Conservation (phyloP, 2,113 vertebrate genomes). For the Sapajus apella region DNA sequence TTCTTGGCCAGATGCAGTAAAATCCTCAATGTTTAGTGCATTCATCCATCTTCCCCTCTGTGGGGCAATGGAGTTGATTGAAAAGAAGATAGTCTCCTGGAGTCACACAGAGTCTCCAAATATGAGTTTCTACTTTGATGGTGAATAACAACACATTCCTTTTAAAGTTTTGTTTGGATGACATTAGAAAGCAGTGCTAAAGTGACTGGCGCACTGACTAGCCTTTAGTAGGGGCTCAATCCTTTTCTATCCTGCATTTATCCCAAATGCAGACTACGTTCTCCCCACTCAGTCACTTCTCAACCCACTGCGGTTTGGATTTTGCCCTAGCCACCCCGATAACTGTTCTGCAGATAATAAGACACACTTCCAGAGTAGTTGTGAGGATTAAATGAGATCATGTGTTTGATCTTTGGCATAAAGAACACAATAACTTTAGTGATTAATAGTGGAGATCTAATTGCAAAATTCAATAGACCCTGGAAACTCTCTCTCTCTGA, state of each 20-base stretch:
- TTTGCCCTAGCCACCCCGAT: not conserved
- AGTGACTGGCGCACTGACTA: not conserved
- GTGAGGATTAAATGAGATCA: not conserved
- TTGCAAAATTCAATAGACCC: constrained; percentile 55
- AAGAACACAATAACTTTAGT: constrained; percentile 63
- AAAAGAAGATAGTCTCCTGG: not conserved
- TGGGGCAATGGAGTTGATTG: not conserved
- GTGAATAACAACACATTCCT: not conserved
- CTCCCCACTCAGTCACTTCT: not conserved
- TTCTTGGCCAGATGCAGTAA: not conserved
- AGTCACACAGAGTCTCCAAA: not conserved
- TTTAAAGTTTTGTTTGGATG: constrained; percentile 33
- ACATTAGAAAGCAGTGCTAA: constrained; percentile 15
- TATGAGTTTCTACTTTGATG: not conserved
- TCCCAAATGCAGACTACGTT: not conserved
- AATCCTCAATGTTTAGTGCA: not conserved
- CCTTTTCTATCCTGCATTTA: not conserved
- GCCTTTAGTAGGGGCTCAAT: not conserved
- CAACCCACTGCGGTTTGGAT: not conserved
- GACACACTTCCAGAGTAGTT: not conserved
- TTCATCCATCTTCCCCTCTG: not conserved
- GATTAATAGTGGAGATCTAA: constrained; percentile 62
- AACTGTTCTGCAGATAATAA: constrained; percentile 45
- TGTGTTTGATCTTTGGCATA: constrained; percentile 55
- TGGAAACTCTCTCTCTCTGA: not conserved